Conservation (phyloP, 92 coral and sea anemone genomes). For the Isaurus tuberculatus region DNA sequence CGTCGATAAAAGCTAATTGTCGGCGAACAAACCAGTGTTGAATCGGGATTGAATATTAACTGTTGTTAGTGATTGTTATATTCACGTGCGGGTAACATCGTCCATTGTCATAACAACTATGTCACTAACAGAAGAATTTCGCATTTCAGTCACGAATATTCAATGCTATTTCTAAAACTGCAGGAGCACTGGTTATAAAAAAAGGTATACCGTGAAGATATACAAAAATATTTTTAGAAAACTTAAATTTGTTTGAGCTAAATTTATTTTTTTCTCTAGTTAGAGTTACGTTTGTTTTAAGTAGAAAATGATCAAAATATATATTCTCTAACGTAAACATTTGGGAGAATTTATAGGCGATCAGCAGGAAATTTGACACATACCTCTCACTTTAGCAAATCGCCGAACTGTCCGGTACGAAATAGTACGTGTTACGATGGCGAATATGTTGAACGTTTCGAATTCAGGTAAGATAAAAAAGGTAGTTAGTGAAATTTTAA, state of each 20-base stretch:
- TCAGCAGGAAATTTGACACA: conserved; percentile 53
- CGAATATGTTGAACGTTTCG: conserved; percentile 42
- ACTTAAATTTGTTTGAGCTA: not conserved
- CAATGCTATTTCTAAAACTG: not conserved
- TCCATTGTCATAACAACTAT: conserved; percentile 44
- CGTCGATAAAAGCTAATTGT: not conserved
- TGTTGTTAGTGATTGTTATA: not conserved
- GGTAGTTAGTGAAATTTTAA: not conserved
- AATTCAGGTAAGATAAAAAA: conserved; percentile 47
- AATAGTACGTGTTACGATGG: conserved; percentile 58
- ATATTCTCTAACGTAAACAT: conserved; percentile 6
- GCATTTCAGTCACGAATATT: conserved; percentile 1
- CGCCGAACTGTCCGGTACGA: conserved; percentile 51
- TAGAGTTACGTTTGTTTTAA: not conserved
- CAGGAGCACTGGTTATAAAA: not conserved
- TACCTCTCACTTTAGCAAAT: conserved; percentile 39
- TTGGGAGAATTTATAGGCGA: conserved; percentile 29
- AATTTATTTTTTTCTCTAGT: not conserved
- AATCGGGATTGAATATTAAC: not conserved
- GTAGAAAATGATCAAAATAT: not conserved
- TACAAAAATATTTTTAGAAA: not conserved
- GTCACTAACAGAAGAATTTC: conserved; percentile 27
- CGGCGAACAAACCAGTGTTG: not conserved
- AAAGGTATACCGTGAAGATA: not conserved
- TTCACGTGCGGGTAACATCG: conserved; percentile 33